A percentile compares a stretch with the other conserved stretches of the same genome.
These are phyloP conservation scores for Platysternon megacephalum DNA, from an alignment of 2,113 vertebrate species.

Conservation along the genomic window DNA sequence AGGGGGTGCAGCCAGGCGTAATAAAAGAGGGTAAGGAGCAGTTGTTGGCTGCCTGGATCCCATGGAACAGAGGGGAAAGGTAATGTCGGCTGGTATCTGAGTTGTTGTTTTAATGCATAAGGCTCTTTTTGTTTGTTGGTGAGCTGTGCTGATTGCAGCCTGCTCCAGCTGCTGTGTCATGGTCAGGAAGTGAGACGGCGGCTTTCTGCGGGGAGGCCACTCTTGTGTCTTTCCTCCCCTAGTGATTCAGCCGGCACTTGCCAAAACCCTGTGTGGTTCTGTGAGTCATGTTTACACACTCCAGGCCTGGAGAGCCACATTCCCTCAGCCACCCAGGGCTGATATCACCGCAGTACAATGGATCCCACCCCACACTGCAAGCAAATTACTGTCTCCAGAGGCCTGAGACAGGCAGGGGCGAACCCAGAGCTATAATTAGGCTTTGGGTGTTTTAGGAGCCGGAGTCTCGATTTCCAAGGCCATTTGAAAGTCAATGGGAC, in stretches of 20 bases:
- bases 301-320: conserved; percentile 33
- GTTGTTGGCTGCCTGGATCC: not conserved
- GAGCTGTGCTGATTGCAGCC: not conserved
- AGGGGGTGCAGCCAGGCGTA: not conserved
- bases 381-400: not conserved
- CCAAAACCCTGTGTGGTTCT: conserved; percentile 8
- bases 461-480: not conserved
- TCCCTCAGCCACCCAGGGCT: not conserved
- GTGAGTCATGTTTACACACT: not conserved
- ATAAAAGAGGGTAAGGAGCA: not conserved
- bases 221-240: conserved; percentile 21
- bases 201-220: not conserved
- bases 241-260: not conserved
- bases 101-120: not conserved
- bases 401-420: not conserved
- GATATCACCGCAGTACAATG: not conserved
- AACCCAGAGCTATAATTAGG: not conserved
- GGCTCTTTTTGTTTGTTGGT: not conserved
- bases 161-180: not conserved
- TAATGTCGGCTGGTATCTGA: not conserved
- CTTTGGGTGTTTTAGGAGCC: not conserved
- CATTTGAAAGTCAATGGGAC: not conserved
- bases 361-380: fast-evolving
- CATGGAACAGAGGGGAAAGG: not conserved
- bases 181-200: fast-evolving